Conservation (phyloP, 1,140 invertebrate genomes). For the Drosophila hydei region DNA sequence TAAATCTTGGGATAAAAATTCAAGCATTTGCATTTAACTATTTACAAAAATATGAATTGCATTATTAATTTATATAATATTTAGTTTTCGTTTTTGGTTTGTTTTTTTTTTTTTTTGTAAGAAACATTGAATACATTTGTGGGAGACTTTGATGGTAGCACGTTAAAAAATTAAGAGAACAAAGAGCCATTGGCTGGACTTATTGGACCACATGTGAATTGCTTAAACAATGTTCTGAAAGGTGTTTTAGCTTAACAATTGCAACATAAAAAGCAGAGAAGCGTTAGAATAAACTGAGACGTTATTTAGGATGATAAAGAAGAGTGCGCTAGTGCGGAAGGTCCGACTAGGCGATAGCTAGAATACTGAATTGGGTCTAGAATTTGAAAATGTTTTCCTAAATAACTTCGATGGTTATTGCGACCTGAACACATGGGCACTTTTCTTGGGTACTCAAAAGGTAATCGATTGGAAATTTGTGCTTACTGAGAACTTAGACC, state of each 20-base stretch:
- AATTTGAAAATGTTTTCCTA: too few species aligned
- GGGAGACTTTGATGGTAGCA: conserved; percentile 59
- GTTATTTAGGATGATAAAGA: conserved; percentile 15
- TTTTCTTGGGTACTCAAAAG: too few species aligned
- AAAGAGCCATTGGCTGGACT: conserved; percentile 29
- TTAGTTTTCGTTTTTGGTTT: conserved; percentile 35
- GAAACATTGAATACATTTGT: conserved; percentile 67
- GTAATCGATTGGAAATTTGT: too few species aligned
- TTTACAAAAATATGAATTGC: conserved; percentile 72
- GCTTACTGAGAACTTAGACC: too few species aligned
- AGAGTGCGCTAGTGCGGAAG: not conserved
- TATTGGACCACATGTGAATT: conserved; percentile 8
- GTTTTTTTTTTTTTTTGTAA: conserved; percentile 43
- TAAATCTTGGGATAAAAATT: conserved; percentile 58
- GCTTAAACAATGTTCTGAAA: not conserved
- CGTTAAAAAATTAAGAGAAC: conserved; percentile 33
- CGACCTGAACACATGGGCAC: too few species aligned
- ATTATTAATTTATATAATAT: conserved; percentile 42
- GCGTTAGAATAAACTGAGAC: conserved; percentile 29
- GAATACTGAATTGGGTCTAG: too few species aligned
- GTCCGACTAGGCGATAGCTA: not conserved
- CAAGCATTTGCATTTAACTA: conserved; percentile 68
- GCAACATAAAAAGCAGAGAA: conserved; percentile 73
- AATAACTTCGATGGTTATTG: too few species aligned
- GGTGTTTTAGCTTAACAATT: conserved; percentile 75